A percentile compares a stretch with the other conserved stretches of the same genome.
Conservation (phyloP, 2,888 invertebrate species). For the Andrena marginata region DNA sequence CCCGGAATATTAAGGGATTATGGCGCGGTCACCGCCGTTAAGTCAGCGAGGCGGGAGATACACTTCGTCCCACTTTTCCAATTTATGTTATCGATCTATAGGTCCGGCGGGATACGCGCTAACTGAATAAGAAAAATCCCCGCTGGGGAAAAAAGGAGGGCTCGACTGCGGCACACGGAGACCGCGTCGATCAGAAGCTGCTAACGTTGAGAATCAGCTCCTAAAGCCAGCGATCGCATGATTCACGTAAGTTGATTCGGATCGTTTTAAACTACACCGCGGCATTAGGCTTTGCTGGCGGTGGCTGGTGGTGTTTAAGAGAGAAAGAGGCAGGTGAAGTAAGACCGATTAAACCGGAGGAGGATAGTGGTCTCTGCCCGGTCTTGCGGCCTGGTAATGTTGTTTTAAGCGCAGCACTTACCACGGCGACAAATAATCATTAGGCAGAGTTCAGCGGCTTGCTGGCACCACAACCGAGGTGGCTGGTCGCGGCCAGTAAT, state of each 20-base stretch:
- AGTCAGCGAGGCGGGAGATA: constrained; percentile 62
- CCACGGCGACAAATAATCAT: constrained; percentile 83
- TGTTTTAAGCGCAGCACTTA: constrained; percentile 82
- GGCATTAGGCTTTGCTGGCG: constrained; percentile 38
- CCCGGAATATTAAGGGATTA: constrained; percentile 81
- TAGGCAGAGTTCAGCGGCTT: constrained; percentile 80
- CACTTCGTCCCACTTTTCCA: constrained; percentile 65
- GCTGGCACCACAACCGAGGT: constrained; percentile 66
- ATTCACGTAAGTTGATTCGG: constrained; percentile 46
- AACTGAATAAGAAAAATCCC: background rate
- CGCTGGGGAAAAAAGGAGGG: too few species aligned
- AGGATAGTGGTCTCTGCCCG: constrained; percentile 71
- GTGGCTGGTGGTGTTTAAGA: constrained; percentile 1
- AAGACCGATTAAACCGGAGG: constrained; percentile 70
- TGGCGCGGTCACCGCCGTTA: constrained; percentile 63
- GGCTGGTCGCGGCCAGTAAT: constrained; percentile 71
- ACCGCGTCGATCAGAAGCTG: too few species aligned
- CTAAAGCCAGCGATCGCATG: background rate
- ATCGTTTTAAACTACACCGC: constrained; percentile 48
- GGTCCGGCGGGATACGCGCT: background rate
- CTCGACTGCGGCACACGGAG: background rate
- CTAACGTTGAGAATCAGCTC: background rate
- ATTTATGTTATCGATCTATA: constrained; percentile 48
- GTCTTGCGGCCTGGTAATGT: constrained; percentile 80
- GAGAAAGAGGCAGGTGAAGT: constrained; percentile 38